Evolutionary conservation across 2,797 vertebrate genomes (phyloP).

Genomic region (Danio tinwini): DNA sequence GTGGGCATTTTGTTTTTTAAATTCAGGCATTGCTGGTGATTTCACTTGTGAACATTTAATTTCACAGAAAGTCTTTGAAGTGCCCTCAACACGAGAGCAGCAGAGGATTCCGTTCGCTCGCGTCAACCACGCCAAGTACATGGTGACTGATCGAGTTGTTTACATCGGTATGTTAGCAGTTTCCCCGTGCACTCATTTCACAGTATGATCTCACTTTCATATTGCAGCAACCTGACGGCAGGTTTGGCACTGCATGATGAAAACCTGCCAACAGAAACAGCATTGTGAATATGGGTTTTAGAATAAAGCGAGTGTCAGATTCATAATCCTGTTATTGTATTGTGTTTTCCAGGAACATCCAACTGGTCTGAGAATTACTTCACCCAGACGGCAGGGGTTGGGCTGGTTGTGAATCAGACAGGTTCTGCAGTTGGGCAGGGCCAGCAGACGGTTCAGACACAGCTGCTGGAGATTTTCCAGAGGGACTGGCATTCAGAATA

Average conservation of each 20-base stretch:
- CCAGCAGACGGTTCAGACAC: constrained; percentile 73
- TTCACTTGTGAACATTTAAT: background rate
- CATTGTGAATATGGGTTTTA: background rate
- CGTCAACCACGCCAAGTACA: constrained; percentile 85
- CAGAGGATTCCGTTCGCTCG: constrained; percentile 76
- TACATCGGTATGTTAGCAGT: constrained; percentile 76
- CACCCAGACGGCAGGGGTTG: constrained; percentile 77
- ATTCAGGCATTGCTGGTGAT: background rate
- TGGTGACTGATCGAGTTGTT: constrained; percentile 82
- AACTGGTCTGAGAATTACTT: constrained; percentile 87
- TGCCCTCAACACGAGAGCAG: constrained; percentile 72
- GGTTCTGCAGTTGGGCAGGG: constrained; percentile 56
- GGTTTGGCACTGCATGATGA: background rate
- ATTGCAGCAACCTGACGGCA: constrained; percentile 1
- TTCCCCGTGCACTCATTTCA: constrained; percentile 15
- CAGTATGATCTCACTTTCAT: constrained; percentile 20
- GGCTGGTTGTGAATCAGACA: constrained; percentile 81
- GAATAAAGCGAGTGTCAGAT: background rate
- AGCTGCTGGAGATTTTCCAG: constrained; percentile 76
- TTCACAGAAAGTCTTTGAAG: constrained; percentile 78
- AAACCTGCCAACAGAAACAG: background rate
- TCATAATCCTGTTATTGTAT: background rate
- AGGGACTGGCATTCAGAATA: constrained; percentile 76
- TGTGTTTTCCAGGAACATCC: constrained; percentile 77
- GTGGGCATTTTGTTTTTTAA: background rate